A percentile compares a stretch with the other conserved stretches of the same genome.
Conservation (phyloP, 2,888 invertebrate species). For the Pandemis cinnamomeana region DNA sequence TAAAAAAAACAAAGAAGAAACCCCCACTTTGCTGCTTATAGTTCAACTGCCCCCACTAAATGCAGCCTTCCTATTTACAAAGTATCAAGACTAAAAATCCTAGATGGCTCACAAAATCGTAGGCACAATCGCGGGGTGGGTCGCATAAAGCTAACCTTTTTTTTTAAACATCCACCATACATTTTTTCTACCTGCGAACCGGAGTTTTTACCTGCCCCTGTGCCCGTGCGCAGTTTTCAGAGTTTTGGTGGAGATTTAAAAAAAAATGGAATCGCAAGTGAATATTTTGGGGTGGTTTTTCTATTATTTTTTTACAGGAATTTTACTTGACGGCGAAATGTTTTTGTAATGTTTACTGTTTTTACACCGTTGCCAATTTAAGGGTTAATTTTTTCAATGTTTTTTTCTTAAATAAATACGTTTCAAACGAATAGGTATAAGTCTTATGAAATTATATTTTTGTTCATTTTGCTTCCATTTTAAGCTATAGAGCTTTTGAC, state of each 20-base stretch:
- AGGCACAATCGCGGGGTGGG: conserved; percentile 73
- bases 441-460: no score
- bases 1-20: no score
- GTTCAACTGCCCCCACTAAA: no score
- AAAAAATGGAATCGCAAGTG: conserved; percentile 61
- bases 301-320: conserved; percentile 73
- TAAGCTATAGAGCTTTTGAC: no score
- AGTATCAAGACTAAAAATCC: conserved; percentile 51
- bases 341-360: conserved; percentile 71
- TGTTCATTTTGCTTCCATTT: no score
- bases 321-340: conserved; percentile 69
- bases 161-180: conserved; percentile 68
- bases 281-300: conserved; percentile 67
- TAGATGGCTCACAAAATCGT: conserved; percentile 57
- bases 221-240: conserved; percentile 75
- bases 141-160: conserved; percentile 78
- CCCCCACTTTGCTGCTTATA: no score
- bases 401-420: no score
- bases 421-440: no score
- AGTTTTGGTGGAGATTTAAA: conserved; percentile 60
- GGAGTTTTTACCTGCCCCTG: conserved; percentile 70
- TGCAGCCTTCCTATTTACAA: no score
- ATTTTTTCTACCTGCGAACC: conserved; percentile 84
- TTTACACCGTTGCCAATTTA: conserved; percentile 43
- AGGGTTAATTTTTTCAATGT: conserved; percentile 9